Percentiles rank a stretch among this genome's conserved stretches.
Conservation (phyloP, 2,797 vertebrate species). For the Syngnathus rostellatus region DNA sequence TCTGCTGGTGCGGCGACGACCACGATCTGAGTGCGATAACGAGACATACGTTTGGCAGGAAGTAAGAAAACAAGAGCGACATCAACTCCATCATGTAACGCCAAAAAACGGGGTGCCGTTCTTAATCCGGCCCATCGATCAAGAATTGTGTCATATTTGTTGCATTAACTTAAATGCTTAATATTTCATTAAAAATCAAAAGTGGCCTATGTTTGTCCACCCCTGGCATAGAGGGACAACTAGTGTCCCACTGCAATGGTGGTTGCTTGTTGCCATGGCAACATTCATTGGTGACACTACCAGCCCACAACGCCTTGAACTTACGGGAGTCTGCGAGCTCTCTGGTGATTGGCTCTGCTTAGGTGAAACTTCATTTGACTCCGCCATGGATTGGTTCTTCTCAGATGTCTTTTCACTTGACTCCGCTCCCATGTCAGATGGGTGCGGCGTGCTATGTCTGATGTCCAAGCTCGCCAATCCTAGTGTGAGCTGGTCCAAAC, state of each 20-base stretch:
- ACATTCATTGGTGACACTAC: background rate
- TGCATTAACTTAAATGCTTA: background rate
- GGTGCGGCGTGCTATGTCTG: constrained; percentile 26
- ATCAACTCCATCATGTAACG: background rate
- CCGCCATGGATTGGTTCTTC: background rate
- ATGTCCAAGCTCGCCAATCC: constrained; percentile 63
- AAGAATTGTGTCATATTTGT: background rate
- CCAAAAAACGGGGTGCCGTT: too few species aligned
- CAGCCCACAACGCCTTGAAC: background rate
- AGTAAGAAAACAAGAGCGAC: background rate
- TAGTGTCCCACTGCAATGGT: background rate
- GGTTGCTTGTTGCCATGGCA: background rate
- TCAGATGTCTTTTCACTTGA: constrained; percentile 14
- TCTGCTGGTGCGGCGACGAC: constrained; percentile 4
- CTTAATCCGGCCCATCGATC: background rate
- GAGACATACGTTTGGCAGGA: background rate
- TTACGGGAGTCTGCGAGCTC: constrained; percentile 28
- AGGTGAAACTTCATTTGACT: background rate
- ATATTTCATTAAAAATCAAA: too few species aligned
- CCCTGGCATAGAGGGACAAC: background rate
- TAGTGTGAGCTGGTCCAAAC: constrained; percentile 59
- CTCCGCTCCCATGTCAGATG: constrained; percentile 45
- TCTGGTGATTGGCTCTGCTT: constrained; percentile 35
- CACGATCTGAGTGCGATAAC: background rate
- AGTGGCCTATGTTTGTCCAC: background rate